Conservation (phyloP, 1,140 invertebrate genomes). For the Zaprionus capensis region DNA sequence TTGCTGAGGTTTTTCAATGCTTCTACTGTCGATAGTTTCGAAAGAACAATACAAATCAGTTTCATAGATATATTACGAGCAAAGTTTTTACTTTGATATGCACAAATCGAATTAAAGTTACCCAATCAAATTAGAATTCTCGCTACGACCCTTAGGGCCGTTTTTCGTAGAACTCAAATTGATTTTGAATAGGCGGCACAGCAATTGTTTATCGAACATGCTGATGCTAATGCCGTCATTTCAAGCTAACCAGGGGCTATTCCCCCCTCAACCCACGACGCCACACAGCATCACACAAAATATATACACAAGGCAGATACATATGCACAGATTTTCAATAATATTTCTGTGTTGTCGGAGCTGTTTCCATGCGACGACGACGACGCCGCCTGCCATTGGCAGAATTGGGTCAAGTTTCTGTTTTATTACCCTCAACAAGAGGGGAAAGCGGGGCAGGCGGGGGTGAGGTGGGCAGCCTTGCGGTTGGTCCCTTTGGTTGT, state of each 20-base stretch:
- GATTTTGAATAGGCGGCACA: background rate
- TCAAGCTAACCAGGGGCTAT: background rate
- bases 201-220: slow-evolving; percentile 1
- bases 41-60: background rate
- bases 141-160: background rate
- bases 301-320: slow-evolving; percentile 7
- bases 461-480: slow-evolving; percentile 4
- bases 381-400: slow-evolving; percentile 45
- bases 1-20: background rate
- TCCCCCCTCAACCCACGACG: background rate
- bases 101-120: background rate
- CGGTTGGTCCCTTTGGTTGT: slow-evolving; percentile 29
- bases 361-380: slow-evolving; percentile 30
- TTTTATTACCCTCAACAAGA: slow-evolving; percentile 65
- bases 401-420: slow-evolving; percentile 79
- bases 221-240: slow-evolving; percentile 11
- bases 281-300: slow-evolving; percentile 16
- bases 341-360: slow-evolving; percentile 31
- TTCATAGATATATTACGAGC: background rate
- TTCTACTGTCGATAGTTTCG: background rate
- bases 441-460: background rate
- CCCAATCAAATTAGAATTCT: background rate
- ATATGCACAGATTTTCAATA: slow-evolving; percentile 37
- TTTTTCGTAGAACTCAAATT: background rate
- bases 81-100: background rate